Conservation (phyloP, 2,113 vertebrate genomes). For the Turnix velox region DNA sequence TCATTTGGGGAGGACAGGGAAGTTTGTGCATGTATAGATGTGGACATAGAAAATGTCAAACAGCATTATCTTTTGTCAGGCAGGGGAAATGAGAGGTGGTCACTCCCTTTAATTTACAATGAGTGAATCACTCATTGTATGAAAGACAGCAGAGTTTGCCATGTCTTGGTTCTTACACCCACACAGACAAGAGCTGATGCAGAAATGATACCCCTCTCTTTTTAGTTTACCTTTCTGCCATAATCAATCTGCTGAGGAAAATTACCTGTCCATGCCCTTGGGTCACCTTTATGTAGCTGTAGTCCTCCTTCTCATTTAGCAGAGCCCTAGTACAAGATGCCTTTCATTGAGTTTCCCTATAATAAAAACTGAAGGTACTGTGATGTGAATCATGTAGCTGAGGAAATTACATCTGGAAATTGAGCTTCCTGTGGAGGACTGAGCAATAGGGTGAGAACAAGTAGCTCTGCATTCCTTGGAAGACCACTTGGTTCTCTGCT, state of each 20-base stretch:
- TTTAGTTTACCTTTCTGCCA: not conserved
- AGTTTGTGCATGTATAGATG: not conserved
- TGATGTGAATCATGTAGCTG: not conserved
- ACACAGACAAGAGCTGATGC: not conserved
- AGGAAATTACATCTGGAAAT: not conserved
- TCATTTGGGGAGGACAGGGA: not conserved
- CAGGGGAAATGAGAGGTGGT: not conserved
- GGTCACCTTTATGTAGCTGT: not conserved
- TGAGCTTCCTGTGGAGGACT: not conserved
- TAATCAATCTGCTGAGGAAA: not conserved
- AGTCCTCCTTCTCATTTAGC: not conserved
- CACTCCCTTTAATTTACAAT: not conserved
- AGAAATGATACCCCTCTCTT: not conserved
- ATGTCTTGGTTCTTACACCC: not conserved
- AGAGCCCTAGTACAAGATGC: not conserved
- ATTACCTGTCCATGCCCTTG: not conserved
- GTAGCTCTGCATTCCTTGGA: not conserved
- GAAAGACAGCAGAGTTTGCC: not conserved
- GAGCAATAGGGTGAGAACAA: not conserved
- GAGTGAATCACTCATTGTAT: not conserved
- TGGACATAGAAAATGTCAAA: not conserved
- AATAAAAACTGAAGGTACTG: not conserved
- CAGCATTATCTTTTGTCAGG: not conserved
- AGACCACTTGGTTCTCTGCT: not conserved
- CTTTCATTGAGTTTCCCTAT: not conserved